Percentiles rank a stretch among this genome's conserved stretches.
Conservation (phyloP, 92 coral and sea anemone species). For the Anthopleura xanthogrammica region DNA sequence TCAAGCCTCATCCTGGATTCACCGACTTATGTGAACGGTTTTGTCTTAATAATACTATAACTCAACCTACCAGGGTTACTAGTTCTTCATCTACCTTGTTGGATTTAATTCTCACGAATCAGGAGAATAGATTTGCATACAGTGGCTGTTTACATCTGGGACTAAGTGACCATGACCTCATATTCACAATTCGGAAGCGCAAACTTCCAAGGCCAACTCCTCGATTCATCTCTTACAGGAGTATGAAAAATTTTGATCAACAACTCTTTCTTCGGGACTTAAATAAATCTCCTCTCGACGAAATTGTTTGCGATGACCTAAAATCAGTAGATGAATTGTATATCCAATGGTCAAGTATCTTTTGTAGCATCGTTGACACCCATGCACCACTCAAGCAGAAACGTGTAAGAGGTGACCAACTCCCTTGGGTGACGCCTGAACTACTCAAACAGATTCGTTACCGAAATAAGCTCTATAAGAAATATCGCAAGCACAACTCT, state of each 20-base stretch:
- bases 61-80: slow-evolving; percentile 57
- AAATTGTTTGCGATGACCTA: background rate
- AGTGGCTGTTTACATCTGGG: slow-evolving; percentile 18
- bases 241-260: slow-evolving; percentile 22
- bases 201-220: slow-evolving; percentile 44
- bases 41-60: slow-evolving; percentile 36
- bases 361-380: background rate
- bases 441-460: slow-evolving; percentile 18
- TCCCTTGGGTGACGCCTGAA: slow-evolving; percentile 26
- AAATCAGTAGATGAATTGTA: background rate
- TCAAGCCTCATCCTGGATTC: background rate
- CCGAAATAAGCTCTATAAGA: background rate
- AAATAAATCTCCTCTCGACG: background rate
- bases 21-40: slow-evolving; percentile 28
- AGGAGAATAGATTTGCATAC: slow-evolving; percentile 51
- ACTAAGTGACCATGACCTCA: slow-evolving; percentile 65
- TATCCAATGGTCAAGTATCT: background rate
- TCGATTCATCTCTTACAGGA: slow-evolving; percentile 35
- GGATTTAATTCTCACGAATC: slow-evolving; percentile 53
- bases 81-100: slow-evolving; percentile 33
- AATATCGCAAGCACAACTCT: slow-evolving; percentile 15
- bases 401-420: slow-evolving; percentile 19
- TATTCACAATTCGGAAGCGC: slow-evolving; percentile 51
- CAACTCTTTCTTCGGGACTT: background rate
- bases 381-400: background rate